A percentile compares a stretch with the other conserved stretches of the same genome.
These are phyloP conservation scores for Actias luna DNA, from an alignment of 2,888 invertebrate genomes.

Conservation along the genomic window DNA sequence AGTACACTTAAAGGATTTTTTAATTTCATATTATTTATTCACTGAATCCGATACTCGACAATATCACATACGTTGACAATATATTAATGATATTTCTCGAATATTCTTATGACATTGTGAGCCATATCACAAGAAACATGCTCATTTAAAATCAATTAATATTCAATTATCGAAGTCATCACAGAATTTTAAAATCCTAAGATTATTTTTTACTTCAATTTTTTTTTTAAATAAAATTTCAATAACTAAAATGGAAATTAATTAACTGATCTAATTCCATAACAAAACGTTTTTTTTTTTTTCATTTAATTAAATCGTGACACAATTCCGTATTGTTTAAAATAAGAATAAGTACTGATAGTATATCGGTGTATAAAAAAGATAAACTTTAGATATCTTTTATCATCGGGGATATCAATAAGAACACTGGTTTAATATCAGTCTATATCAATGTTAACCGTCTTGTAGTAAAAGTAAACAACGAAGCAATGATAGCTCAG, in stretches of 20 bases:
- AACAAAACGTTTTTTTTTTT: background rate
- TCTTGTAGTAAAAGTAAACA: background rate
- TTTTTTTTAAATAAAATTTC: background rate
- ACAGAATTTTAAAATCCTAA: no score
- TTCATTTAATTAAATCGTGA: background rate
- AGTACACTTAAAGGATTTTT: constrained; percentile 28
- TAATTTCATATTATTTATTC: constrained; percentile 27
- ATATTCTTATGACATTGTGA: background rate
- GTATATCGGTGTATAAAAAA: constrained; percentile 4
- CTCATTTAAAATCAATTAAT: constrained; percentile 7
- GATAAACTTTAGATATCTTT: constrained; percentile 16
- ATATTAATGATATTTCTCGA: no score
- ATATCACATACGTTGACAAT: background rate
- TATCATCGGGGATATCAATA: constrained; percentile 19
- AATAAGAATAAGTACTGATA: constrained; percentile 10
- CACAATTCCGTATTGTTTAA: background rate
- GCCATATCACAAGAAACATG: background rate
- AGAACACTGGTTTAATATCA: constrained; percentile 14
- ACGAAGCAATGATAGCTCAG: no score
- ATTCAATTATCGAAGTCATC: background rate
- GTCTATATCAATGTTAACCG: constrained; percentile 2
- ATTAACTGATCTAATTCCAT: background rate
- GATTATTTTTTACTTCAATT: no score
- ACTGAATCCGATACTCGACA: background rate
- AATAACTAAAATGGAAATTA: background rate